Conservation (phyloP, 2,113 vertebrate genomes). For the Opisthocomus hoazin region DNA sequence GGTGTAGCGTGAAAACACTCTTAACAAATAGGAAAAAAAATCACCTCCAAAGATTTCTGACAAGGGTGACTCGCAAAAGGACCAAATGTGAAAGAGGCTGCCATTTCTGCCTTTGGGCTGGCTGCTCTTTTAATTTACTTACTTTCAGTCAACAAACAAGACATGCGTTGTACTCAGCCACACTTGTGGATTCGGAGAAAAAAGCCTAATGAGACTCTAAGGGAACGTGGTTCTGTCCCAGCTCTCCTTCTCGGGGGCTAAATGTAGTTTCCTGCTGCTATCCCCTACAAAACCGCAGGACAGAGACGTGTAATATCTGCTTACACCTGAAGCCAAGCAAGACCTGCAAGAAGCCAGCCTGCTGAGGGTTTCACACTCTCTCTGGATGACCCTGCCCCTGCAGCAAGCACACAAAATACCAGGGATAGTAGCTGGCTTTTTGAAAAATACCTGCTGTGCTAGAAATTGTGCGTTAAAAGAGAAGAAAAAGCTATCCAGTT, state of each 20-base stretch:
- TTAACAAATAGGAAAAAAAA: neutral
- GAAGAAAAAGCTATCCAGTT: neutral
- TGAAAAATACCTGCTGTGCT: neutral
- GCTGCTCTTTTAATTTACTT: neutral
- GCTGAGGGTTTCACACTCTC: neutral
- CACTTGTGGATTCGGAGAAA: neutral
- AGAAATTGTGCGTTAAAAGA: neutral
- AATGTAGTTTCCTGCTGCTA: neutral
- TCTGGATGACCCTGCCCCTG: neutral
- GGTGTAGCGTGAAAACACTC: neutral
- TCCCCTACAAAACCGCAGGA: neutral
- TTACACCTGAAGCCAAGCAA: neutral
- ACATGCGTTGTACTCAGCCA: neutral
- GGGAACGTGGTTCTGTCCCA: neutral
- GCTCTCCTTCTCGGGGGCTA: fast-evolving
- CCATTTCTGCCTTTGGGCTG: neutral
- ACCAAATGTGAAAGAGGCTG: neutral
- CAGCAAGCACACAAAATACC: fast-evolving
- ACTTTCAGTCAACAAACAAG: neutral
- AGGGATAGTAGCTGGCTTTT: neutral
- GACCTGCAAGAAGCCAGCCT: neutral
- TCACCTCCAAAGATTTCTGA: neutral
- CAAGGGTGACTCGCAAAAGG: neutral
- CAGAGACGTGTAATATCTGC: neutral
- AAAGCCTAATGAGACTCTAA: neutral